phyloP scores from a whole-genome alignment of 2,797 vertebrate genomes.

The Leuciscus waleckii region DNA sequence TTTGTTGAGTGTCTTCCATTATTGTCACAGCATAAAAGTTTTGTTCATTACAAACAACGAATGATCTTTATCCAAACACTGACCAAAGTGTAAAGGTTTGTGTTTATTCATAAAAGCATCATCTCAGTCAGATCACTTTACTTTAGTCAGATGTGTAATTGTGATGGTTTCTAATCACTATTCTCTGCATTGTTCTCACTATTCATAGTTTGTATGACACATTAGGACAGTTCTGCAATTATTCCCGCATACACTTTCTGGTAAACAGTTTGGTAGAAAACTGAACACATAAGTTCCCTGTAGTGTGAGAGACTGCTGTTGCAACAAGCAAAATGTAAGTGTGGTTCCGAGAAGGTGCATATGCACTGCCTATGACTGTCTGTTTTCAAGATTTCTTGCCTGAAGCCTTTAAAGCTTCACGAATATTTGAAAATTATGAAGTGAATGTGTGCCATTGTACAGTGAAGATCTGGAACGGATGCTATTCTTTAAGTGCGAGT shows the following conservation, averaged over 20 bases:
- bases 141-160: conserved; percentile 29
- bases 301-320: conserved; percentile 35
- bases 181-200: conserved; percentile 38
- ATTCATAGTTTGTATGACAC: conserved; percentile 45
- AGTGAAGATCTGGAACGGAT: conserved; percentile 75
- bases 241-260: not conserved
- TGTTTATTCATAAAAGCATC: not conserved
- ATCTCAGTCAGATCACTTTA: not conserved
- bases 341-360: conserved; percentile 39
- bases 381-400: conserved; percentile 73
- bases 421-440: conserved; percentile 78
- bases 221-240: conserved; percentile 26
- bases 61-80: not conserved
- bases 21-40: not conserved
- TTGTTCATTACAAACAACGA: not conserved
- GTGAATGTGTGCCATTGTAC: conserved; percentile 84
- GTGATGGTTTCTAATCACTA: conserved; percentile 46
- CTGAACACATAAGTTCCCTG: conserved; percentile 38
- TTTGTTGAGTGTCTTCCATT: conserved; percentile 11
- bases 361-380: conserved; percentile 41
- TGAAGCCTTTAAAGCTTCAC: conserved; percentile 80
- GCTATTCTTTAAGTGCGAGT: conserved; percentile 81
- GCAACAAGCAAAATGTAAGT: conserved; percentile 1
- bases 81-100: not conserved
- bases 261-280: conserved; percentile 19